phyloP scores from a whole-genome alignment of 2,797 vertebrate species.

The Sebastes minor region DNA sequence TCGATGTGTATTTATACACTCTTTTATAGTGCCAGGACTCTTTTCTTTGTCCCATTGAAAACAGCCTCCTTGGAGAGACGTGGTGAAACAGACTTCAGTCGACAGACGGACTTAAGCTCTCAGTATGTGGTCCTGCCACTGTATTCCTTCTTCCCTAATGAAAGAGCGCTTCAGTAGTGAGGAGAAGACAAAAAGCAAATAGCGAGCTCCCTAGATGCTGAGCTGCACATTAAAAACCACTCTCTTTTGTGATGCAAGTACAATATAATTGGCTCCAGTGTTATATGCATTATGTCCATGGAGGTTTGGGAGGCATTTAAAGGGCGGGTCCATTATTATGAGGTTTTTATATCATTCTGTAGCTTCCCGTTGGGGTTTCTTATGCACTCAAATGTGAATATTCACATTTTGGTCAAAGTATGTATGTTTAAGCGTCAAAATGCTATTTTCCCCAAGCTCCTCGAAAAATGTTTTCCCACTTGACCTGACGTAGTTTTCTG shows the following conservation, averaged over 20 bases:
- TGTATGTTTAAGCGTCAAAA: neutral
- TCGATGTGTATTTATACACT: neutral
- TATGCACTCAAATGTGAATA: neutral
- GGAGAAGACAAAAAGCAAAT: slow-evolving; percentile 33
- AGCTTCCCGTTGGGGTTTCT: neutral
- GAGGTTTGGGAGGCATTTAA: slow-evolving; percentile 20
- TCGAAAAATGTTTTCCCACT: too few species aligned
- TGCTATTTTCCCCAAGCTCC: too few species aligned
- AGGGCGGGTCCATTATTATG: neutral
- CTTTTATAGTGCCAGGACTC: neutral
- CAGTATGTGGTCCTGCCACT: slow-evolving; percentile 55
- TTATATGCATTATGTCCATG: slow-evolving; percentile 6
- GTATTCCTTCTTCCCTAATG: slow-evolving; percentile 33
- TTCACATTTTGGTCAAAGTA: neutral
- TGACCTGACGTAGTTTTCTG: too few species aligned
- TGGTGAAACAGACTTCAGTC: slow-evolving; percentile 42
- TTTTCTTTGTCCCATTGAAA: slow-evolving; percentile 5
- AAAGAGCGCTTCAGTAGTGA: slow-evolving; percentile 29
- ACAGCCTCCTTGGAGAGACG: slow-evolving; percentile 27
- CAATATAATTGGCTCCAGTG: slow-evolving; percentile 26
- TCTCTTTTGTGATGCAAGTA: slow-evolving; percentile 24
- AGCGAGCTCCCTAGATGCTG: slow-evolving; percentile 13
- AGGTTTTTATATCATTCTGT: neutral
- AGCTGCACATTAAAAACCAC: slow-evolving; percentile 26
- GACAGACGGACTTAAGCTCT: slow-evolving; percentile 45